Conservation (phyloP, 2,113 vertebrate species). For the Apteryx mantelli region DNA sequence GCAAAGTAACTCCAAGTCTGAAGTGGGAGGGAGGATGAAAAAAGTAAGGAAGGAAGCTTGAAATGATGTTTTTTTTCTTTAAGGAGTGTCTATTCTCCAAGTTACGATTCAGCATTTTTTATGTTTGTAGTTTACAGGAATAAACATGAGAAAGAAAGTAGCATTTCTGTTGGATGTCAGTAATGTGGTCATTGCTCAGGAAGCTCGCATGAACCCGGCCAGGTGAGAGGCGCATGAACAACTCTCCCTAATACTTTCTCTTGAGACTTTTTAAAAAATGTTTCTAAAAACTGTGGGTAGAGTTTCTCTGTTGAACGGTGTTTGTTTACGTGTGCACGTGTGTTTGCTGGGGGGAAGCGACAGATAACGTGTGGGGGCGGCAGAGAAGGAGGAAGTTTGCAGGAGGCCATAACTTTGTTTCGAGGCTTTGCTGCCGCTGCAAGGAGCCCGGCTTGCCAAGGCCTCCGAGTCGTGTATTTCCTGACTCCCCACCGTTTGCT, state of each 20-base stretch:
- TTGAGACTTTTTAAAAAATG: neutral
- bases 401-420: neutral
- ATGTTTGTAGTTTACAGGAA: conserved; percentile 58
- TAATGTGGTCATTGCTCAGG: conserved; percentile 16
- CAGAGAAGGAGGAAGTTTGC: neutral
- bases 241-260: neutral
- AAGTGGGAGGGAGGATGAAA: conserved; percentile 18
- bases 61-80: neutral
- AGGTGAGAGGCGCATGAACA: conserved; percentile 28
- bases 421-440: neutral
- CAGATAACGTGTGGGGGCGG: neutral
- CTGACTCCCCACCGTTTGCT: neutral
- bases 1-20: neutral
- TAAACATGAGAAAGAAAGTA: conserved; percentile 53
- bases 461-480: neutral
- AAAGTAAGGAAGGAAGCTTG: conserved; percentile 20
- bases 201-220: neutral
- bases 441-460: neutral
- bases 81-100: neutral
- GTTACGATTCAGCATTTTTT: conserved; percentile 40
- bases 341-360: neutral
- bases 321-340: neutral
- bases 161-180: conserved; percentile 29
- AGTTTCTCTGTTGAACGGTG: neutral
- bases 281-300: neutral